Conservation (phyloP, 2,797 vertebrate genomes). For the Syngnathus acus region DNA sequence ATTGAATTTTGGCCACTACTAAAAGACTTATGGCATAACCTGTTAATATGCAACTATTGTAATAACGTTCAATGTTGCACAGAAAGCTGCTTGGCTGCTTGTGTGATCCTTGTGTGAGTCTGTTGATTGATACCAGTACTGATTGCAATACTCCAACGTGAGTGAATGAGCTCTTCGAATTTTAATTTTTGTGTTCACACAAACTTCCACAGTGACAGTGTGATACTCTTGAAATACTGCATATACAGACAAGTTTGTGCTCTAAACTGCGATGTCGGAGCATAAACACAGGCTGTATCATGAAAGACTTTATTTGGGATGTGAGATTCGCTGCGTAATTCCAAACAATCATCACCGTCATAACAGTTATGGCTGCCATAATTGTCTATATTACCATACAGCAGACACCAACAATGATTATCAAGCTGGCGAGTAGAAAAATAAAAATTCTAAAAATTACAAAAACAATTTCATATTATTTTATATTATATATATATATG, state of each 20-base stretch:
- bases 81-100: too few relatives aligned
- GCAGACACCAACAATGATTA: slow-evolving; percentile 38
- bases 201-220: neutral
- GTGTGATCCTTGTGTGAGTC: too few relatives aligned
- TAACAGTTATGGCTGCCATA: slow-evolving; percentile 45
- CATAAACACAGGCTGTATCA: slow-evolving; percentile 6
- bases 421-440: slow-evolving; percentile 24
- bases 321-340: slow-evolving; percentile 23
- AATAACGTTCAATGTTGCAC: too few relatives aligned
- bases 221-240: neutral
- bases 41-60: too few relatives aligned
- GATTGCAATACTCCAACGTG: too few relatives aligned
- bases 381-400: slow-evolving; percentile 45
- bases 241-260: neutral
- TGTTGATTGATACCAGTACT: too few relatives aligned
- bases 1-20: too few relatives aligned
- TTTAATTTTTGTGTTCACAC: neutral
- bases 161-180: neutral
- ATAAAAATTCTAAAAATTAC: neutral
- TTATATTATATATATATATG: too few relatives aligned
- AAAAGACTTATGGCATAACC: too few relatives aligned
- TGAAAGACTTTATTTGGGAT: slow-evolving; percentile 19
- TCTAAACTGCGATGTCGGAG: slow-evolving; percentile 5
- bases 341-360: slow-evolving; percentile 48
- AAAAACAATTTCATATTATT: neutral